Base-by-base conservation (phyloP, 2,888 invertebrate species). In the Syrphus vitripennis region DNA sequence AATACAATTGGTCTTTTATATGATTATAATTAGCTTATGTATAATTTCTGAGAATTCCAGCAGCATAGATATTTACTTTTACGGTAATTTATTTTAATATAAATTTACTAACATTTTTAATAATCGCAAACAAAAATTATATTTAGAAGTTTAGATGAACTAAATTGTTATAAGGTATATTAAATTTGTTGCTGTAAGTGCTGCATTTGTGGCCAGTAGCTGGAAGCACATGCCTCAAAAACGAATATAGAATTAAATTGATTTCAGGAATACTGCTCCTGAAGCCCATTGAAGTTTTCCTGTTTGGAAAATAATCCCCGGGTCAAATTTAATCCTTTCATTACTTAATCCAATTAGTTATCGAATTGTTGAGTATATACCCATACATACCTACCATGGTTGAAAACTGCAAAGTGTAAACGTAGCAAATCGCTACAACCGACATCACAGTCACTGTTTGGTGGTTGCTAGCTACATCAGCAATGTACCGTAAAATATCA, bases 321-420 rank as follows among this genome's bases (percentile, higher is more conserved):
- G 50, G 26, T 7, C 3, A 53, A 53, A 53, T 53, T 53, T 29
- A 53, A 53, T 53, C 53, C 26, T 53, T 26, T 29, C 53, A 53
- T n/a, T 3, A n/a, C n/a, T 53, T 53, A 26, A 53, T 53, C 53
- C 53, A 53, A 53, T 53, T 53, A 53, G 53, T 26, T n/a, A 53
- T 26, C 26, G n/a, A 53, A 29, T n/a, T 26, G 10, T 16, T 21
- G 21, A 10, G n/a, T n/a, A n/a, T n/a, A n/a, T n/a, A n/a, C n/a
- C n/a, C n/a, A n/a, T n/a, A n/a, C n/a, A n/a, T n/a, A n/a, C n/a
- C n/a, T n/a, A n/a, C n/a, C n/a, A n/a, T 21, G 14, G 9, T 19
- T 14, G 14, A 26, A 14, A 24, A 26, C 26, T 26, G 14, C 24
- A n/a, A 6, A 24, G 5, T 48, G 48, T 48, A 50, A 50, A 14